These are phyloP conservation scores for Nezara viridula DNA, from an alignment of 2,888 invertebrate genomes.

Conservation along the genomic window DNA sequence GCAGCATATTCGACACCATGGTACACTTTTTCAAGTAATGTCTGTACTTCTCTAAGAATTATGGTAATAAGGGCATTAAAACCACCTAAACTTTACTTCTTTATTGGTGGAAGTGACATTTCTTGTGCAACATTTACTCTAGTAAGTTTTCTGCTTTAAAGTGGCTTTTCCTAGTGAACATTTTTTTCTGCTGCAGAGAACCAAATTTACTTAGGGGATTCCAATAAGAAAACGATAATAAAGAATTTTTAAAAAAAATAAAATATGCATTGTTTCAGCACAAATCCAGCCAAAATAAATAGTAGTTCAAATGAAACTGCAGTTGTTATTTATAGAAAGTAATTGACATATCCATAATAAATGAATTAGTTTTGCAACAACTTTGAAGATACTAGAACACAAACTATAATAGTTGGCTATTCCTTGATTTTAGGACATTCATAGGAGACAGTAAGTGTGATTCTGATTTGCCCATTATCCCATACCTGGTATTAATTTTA, in stretches of 20 bases:
- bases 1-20: constrained; percentile 45
- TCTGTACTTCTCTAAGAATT: constrained; percentile 37
- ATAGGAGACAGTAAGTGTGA: no score
- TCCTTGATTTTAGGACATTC: no score
- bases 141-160: not conserved
- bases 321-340: no score
- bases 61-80: constrained; percentile 22
- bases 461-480: no score
- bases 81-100: constrained; percentile 20
- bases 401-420: no score
- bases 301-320: no score
- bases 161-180: not conserved
- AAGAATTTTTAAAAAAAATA: not conserved
- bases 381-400: no score
- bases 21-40: constrained; percentile 24
- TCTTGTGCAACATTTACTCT: constrained; percentile 51
- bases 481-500: no score
- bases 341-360: no score
- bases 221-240: not conserved
- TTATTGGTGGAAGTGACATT: constrained; percentile 45
- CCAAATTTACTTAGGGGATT: not conserved
- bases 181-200: not conserved
- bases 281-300: no score
- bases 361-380: no score
- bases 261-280: no score